phyloP scores from a whole-genome alignment of 2,888 invertebrate species.

The Oscheius onirici region DNA sequence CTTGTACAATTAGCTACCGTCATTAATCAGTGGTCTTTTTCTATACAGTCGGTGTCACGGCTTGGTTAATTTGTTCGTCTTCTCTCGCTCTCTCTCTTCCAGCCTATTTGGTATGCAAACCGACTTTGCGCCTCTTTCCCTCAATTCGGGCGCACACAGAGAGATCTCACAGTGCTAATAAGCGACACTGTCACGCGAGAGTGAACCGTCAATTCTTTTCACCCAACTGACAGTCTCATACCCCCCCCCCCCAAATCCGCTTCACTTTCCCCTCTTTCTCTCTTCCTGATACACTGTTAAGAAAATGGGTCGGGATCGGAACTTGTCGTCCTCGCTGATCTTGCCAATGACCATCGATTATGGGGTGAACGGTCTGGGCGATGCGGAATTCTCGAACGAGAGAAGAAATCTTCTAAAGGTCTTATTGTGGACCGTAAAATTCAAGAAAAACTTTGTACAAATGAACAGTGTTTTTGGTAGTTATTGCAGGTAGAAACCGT shows the following conservation, averaged over 20 bases:
- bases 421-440: conserved; percentile 45
- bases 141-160: conserved; percentile 14
- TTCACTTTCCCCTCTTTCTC: not conserved
- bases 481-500: conserved; percentile 48
- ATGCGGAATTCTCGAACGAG: conserved; percentile 44
- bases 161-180: conserved; percentile 10
- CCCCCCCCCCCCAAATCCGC: not conserved
- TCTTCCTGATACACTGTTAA: not conserved
- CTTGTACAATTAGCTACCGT: no score
- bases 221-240: not conserved
- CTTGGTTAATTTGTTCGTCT: not conserved
- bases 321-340: conserved; percentile 11
- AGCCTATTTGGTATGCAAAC: conserved; percentile 21
- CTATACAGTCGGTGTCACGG: no score
- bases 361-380: conserved; percentile 24
- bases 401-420: conserved; percentile 33
- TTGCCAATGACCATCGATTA: conserved; percentile 22
- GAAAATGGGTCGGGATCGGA: conserved; percentile 6
- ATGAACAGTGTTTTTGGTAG: conserved; percentile 51
- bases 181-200: conserved; percentile 6
- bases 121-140: conserved; percentile 1
- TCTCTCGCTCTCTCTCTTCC: not conserved
- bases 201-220: conserved; percentile 20
- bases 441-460: conserved; percentile 49
- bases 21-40: no score